phyloP scores from a whole-genome alignment of 2,113 vertebrate species.

The Lepidiolamprologus cunningtoni region DNA sequence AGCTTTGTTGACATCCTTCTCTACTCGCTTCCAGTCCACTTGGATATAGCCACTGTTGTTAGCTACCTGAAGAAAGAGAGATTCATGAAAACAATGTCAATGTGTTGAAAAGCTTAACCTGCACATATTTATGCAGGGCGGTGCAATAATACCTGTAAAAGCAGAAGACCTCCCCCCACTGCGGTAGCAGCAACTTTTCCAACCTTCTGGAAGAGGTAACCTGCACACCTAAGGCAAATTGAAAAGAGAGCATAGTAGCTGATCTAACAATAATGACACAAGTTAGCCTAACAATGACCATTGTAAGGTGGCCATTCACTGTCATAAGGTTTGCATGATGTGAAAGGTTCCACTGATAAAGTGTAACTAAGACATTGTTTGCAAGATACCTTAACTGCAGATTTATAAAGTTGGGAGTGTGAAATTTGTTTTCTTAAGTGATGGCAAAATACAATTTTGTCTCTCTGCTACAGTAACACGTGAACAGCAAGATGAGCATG shows the following conservation, averaged over 20 bases:
- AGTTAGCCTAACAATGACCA: not conserved
- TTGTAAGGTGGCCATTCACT: not conserved
- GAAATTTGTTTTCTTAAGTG: not conserved
- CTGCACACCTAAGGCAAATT: conserved; percentile 83
- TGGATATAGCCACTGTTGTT: conserved; percentile 96
- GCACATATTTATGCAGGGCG: not conserved
- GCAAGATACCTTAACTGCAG: not conserved
- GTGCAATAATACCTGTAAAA: conserved; percentile 81
- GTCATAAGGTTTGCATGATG: not conserved
- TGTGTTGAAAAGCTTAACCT: not conserved
- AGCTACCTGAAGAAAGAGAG: conserved; percentile 77
- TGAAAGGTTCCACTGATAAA: not conserved
- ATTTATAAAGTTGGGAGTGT: not conserved
- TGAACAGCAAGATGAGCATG: not conserved
- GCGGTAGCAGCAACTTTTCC: conserved; percentile 93
- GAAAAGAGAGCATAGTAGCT: not conserved
- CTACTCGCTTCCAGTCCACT: conserved; percentile 96
- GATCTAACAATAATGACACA: not conserved
- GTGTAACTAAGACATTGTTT: not conserved
- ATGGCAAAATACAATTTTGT: not conserved
- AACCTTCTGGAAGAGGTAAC: conserved; percentile 96
- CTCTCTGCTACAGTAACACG: not conserved
- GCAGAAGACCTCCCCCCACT: conserved; percentile 92
- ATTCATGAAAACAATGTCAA: not conserved
- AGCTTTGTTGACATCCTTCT: conserved; percentile 97